phyloP scores from a whole-genome alignment of 2,113 vertebrate genomes.

The Anguilla japonica region DNA sequence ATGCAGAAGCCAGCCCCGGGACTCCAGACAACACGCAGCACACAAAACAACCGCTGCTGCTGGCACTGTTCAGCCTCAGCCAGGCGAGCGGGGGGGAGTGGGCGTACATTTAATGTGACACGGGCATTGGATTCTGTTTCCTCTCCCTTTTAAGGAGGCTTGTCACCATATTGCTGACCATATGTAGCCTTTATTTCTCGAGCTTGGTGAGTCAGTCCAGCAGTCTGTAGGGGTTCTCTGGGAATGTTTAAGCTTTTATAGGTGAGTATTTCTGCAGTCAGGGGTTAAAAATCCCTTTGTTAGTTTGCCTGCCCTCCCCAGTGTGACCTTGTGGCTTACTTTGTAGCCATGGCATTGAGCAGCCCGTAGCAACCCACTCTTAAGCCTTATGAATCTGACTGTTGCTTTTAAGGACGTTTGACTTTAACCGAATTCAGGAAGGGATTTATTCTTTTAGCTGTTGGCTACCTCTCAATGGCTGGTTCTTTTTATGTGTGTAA shows the following conservation, averaged over 20 bases:
- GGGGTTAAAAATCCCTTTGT: conserved; percentile 57
- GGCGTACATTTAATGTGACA: not conserved
- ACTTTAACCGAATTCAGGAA: conserved; percentile 62
- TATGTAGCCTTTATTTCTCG: not conserved
- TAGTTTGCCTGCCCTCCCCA: conserved; percentile 42
- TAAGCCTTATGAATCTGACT: conserved; percentile 63
- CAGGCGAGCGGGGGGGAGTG: not conserved
- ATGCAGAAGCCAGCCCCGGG: conserved; percentile 43
- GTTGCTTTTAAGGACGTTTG: conserved; percentile 55
- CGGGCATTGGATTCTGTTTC: not conserved
- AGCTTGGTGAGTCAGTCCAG: not conserved
- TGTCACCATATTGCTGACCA: not conserved
- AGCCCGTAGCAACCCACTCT: conserved; percentile 47
- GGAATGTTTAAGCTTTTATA: conserved; percentile 22
- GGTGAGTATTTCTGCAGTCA: conserved; percentile 39
- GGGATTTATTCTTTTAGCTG: conserved; percentile 61
- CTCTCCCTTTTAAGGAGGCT: not conserved
- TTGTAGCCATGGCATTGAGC: conserved; percentile 66
- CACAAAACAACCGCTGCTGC: not conserved
- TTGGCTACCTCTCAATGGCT: conserved; percentile 51
- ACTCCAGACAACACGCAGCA: conserved; percentile 45
- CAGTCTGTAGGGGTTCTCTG: not conserved
- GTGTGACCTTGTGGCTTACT: conserved; percentile 52
- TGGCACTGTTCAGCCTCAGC: not conserved
- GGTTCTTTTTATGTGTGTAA: conserved; percentile 53